Evolutionary conservation across 2,797 vertebrate species (phyloP), one percentile per base, ranked within the genome.

Genomic region (Microcaecilia unicolor): DNA sequence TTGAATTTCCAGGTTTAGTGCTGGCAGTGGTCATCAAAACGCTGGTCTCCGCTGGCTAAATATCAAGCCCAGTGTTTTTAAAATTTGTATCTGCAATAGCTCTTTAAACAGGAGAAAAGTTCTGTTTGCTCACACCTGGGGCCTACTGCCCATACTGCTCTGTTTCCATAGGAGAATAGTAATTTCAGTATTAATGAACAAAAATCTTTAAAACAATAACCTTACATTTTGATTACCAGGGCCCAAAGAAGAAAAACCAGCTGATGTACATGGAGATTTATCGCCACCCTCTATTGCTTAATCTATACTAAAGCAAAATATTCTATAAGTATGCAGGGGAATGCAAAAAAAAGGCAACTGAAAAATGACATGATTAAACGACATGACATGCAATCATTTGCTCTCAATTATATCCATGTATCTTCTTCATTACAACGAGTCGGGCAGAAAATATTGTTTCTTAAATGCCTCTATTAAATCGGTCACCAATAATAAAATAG

Each of bases 321-420:
- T 78, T 78, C 77, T 73, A 78, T 78, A 80, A 72, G 61, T 55
- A 81, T 68, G 59, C 74, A 74, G 48, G 53, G 76, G 78, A 73
- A 65, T 77, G 70, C 68, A 80, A 81, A 80, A 81, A 78, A n/a
- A 67, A 45, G 78, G 77, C 68, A 70, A 73, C 70, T 84, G 80
- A 83, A 81, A 85, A 85, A 84, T 81, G 78, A 79, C 74, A 73
- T 76, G 81, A 83, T 85, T 85, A 84, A 84, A 83, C 70, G 74
- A 74, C 74, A 81, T 23, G 72, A 79, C 81, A 81, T 70, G 72
- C 74, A 78, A 84, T 85, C 74, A 82, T 81, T 85, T 83, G 76
- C 74, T 83, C 70, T 80, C 80, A 81, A 84, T 83, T 85, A 84
- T 80, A 74, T 75, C 80, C 79, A 83, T 82, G 76, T 80, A 81